Evolutionary conservation across 92 coral and sea anemone species (phyloP).

Genomic region (Plumapathes pennacea): DNA sequence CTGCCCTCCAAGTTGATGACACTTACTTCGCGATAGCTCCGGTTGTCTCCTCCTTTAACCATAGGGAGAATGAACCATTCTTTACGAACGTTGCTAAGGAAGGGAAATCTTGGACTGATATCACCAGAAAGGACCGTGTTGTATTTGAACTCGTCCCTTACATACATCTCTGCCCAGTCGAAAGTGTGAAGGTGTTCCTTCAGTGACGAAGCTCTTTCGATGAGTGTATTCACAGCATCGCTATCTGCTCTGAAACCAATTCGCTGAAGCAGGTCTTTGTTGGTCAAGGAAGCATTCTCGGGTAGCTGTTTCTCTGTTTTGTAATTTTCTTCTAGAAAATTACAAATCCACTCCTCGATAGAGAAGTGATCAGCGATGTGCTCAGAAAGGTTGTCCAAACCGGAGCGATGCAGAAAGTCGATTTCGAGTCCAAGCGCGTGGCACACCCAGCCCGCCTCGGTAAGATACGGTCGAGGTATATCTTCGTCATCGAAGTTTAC

Average conservation of each 20-base stretch:
- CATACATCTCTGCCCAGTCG: constrained; percentile 14
- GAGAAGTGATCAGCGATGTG: constrained; percentile 31
- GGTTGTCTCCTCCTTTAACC: neutral
- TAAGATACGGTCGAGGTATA: too few species aligned
- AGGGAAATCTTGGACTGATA: neutral
- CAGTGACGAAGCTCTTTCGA: constrained; percentile 3
- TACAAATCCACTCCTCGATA: constrained; percentile 24
- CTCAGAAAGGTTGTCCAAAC: constrained; percentile 15
- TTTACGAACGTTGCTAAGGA: neutral
- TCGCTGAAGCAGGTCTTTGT: constrained; percentile 10
- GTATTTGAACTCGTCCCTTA: constrained; percentile 48
- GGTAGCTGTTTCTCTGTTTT: neutral
- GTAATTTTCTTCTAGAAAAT: constrained; percentile 13
- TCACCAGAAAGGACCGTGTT: constrained; percentile 32
- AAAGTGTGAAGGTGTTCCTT: constrained; percentile 13
- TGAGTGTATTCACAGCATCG: constrained; percentile 14
- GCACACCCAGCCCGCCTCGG: constrained; percentile 16
- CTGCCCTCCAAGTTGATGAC: neutral
- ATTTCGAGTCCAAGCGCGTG: constrained; percentile 31
- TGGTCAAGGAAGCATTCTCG: neutral
- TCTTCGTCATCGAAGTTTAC: too few species aligned
- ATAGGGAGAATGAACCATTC: constrained; percentile 2
- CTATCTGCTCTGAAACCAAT: constrained; percentile 42
- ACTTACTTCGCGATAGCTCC: neutral
- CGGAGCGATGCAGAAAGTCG: constrained; percentile 38